Percentiles rank a stretch among this genome's conserved stretches.
Evolutionary conservation across 1,140 invertebrate genomes (phyloP).

Genomic region (Sweltsa coloradensis): DNA sequence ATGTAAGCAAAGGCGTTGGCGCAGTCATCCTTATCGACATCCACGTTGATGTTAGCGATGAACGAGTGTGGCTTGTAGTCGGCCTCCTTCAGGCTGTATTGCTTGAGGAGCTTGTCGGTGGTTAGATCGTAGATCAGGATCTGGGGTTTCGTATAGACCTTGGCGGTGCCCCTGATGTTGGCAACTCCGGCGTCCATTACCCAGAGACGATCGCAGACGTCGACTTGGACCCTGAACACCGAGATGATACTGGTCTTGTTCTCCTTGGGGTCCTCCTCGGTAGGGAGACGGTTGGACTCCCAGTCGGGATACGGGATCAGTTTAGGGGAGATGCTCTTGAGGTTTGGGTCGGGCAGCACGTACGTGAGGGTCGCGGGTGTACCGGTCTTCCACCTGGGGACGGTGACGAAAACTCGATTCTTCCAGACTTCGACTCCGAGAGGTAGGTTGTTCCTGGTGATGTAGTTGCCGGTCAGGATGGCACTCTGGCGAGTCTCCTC

Average conservation of each 20-base stretch:
- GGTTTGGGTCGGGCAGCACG: constrained; percentile 24
- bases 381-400: constrained; percentile 62
- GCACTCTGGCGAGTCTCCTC: background rate
- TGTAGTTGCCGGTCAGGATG: constrained; percentile 43
- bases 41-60: constrained; percentile 62
- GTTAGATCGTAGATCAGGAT: constrained; percentile 62
- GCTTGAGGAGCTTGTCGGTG: constrained; percentile 48
- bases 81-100: constrained; percentile 47
- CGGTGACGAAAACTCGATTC: constrained; percentile 63
- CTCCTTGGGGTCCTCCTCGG: constrained; percentile 31
- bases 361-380: constrained; percentile 59
- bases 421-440: constrained; percentile 58
- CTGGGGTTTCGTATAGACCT: constrained; percentile 45
- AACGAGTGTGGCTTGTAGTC: constrained; percentile 51
- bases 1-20: constrained; percentile 60
- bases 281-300: constrained; percentile 46
- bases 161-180: constrained; percentile 48
- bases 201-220: constrained; percentile 61
- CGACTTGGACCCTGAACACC: constrained; percentile 51
- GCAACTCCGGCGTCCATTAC: constrained; percentile 59
- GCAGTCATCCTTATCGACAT: constrained; percentile 50
- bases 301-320: constrained; percentile 55
- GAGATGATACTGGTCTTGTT: constrained; percentile 47
- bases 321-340: no score
- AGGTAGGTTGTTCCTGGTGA: constrained; percentile 56